phyloP scores from a whole-genome alignment of 2,113 vertebrate species.

The Oophaga pumilio region DNA sequence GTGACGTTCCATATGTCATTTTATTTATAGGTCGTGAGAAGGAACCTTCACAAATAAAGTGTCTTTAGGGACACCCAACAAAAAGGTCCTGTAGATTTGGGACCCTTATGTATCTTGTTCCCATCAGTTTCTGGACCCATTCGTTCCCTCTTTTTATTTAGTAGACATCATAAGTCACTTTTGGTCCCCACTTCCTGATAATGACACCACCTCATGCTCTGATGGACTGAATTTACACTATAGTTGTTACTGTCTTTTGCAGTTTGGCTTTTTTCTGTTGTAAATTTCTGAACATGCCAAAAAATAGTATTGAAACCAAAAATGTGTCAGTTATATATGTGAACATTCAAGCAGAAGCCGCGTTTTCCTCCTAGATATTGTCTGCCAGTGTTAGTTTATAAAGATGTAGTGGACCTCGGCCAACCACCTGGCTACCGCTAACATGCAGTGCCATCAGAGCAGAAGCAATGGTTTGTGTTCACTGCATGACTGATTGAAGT shows the following conservation, averaged over 20 bases:
- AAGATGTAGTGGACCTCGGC: slow-evolving; percentile 15
- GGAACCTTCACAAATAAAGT: no score
- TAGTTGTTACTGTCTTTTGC: not conserved
- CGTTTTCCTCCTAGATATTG: not conserved
- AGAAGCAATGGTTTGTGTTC: slow-evolving; percentile 12
- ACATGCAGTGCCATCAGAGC: slow-evolving; percentile 4
- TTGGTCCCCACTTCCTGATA: not conserved
- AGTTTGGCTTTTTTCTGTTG: no score
- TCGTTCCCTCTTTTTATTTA: not conserved
- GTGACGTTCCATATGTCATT: no score
- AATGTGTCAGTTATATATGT: not conserved
- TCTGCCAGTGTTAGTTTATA: slow-evolving; percentile 11
- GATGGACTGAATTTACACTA: not conserved
- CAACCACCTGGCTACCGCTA: slow-evolving; percentile 3
- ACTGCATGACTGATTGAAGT: slow-evolving; percentile 20
- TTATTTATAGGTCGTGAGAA: no score
- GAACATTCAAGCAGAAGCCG: not conserved
- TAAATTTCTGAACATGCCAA: not conserved
- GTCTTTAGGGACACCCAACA: no score
- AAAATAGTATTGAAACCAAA: not conserved
- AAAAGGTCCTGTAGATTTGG: no score
- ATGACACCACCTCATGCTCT: not conserved
- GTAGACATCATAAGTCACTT: not conserved
- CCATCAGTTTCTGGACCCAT: not conserved
- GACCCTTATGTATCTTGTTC: no score